Evolutionary conservation across 2,888 invertebrate genomes (phyloP).

Genomic region (Dusona sp.): DNA sequence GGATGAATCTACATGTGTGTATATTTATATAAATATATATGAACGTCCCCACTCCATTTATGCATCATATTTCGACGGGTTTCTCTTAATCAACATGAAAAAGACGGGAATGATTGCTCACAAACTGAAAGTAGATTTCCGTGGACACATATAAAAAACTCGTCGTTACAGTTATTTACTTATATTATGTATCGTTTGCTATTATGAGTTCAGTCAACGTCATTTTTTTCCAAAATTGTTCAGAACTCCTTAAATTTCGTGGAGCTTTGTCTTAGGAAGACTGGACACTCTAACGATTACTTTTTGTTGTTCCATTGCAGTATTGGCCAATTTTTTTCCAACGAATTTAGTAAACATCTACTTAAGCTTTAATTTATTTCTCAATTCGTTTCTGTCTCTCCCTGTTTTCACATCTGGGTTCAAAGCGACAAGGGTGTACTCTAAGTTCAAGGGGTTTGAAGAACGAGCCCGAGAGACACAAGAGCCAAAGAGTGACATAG

Average conservation of each 20-base stretch:
- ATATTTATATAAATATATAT: background rate
- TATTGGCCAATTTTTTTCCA: background rate
- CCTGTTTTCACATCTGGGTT: conserved; percentile 27
- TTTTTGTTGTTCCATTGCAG: background rate
- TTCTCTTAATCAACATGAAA: background rate
- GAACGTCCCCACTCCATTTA: background rate
- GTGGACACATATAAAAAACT: background rate
- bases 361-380: background rate
- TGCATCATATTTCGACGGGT: conserved; percentile 5
- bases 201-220: too few relatives aligned
- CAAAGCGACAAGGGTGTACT: conserved; percentile 26
- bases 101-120: conserved; percentile 39
- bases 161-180: background rate
- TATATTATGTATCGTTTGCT: background rate
- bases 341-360: background rate
- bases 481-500: conserved; percentile 22
- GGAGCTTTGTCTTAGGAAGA: background rate
- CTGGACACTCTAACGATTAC: background rate
- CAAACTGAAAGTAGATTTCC: background rate
- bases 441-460: conserved; percentile 26
- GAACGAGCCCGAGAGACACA: conserved; percentile 6
- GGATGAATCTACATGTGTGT: background rate
- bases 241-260: too few relatives aligned
- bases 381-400: background rate
- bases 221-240: too few relatives aligned